Evolutionary conservation across 1,140 invertebrate genomes (phyloP).

Genomic region (Trichogramma pretiosum): DNA sequence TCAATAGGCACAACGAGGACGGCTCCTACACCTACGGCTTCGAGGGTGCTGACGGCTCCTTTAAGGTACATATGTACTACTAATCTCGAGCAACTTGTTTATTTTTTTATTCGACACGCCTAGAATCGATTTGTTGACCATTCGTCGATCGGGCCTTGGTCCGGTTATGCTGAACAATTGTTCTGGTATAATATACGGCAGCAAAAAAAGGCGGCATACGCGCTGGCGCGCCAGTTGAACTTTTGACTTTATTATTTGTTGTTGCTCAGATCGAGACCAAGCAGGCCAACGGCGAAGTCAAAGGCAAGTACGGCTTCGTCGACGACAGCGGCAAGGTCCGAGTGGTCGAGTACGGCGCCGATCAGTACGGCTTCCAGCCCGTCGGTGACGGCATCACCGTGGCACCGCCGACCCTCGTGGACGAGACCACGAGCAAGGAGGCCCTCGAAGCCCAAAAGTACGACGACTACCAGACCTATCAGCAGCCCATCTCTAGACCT

Average conservation of each 20-base stretch:
- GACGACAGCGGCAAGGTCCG: slow-evolving; percentile 72
- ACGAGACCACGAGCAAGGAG: slow-evolving; percentile 55
- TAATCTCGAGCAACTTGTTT: no score
- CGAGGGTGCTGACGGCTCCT: slow-evolving; percentile 73
- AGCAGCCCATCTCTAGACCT: slow-evolving; percentile 19
- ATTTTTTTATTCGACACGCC: no score
- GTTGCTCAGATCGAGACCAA: slow-evolving; percentile 85
- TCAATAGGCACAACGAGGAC: slow-evolving; percentile 78
- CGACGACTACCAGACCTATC: slow-evolving; percentile 35
- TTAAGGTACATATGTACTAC: no score
- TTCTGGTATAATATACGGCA: no score
- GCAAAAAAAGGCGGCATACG: no score
- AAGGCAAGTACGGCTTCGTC: slow-evolving; percentile 80
- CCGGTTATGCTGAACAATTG: no score
- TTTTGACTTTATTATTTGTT: no score
- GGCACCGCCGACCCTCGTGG: slow-evolving; percentile 67
- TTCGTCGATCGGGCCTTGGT: no score
- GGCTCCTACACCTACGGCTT: slow-evolving; percentile 82
- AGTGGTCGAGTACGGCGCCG: slow-evolving; percentile 80
- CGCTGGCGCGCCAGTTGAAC: no score
- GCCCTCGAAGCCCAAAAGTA: slow-evolving; percentile 36
- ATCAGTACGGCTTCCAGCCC: slow-evolving; percentile 78
- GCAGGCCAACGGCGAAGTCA: slow-evolving; percentile 65
- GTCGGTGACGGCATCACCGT: slow-evolving; percentile 78
- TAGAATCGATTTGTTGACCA: no score